Evolutionary conservation across 2,113 vertebrate species (phyloP).

Genomic region (Mormyrus lacerda): DNA sequence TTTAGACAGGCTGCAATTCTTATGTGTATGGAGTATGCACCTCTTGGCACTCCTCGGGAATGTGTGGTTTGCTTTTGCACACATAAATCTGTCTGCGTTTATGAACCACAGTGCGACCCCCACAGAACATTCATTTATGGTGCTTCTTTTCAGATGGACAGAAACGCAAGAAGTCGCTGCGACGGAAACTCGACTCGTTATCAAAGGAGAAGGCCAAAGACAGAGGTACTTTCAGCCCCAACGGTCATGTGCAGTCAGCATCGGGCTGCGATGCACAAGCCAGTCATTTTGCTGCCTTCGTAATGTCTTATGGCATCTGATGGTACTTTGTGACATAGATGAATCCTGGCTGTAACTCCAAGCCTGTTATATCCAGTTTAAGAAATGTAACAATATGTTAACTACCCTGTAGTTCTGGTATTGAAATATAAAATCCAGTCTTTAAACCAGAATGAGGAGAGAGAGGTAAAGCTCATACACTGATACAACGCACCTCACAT

Average conservation of each 20-base stretch:
- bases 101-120: not conserved
- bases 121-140: not conserved
- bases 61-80: not conserved
- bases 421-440: not conserved
- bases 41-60: not conserved
- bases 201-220: slow-evolving; percentile 93
- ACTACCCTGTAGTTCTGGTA: not conserved
- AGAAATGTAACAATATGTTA: not conserved
- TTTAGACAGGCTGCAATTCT: not conserved
- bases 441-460: not conserved
- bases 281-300: not conserved
- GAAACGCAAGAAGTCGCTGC: slow-evolving; percentile 90
- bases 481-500: too few relatives aligned
- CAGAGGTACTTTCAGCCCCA: slow-evolving; percentile 66
- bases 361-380: not conserved
- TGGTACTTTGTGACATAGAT: not conserved
- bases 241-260: not conserved
- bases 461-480: too few relatives aligned
- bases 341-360: not conserved
- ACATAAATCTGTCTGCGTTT: not conserved
- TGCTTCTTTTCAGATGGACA: slow-evolving; percentile 74
- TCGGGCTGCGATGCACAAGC: not conserved
- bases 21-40: not conserved
- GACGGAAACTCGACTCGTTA: slow-evolving; percentile 91
- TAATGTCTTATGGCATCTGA: not conserved